These are phyloP conservation scores for Gasterosteus aculeatus DNA, from an alignment of 2,113 vertebrate species.

Conservation along the genomic window DNA sequence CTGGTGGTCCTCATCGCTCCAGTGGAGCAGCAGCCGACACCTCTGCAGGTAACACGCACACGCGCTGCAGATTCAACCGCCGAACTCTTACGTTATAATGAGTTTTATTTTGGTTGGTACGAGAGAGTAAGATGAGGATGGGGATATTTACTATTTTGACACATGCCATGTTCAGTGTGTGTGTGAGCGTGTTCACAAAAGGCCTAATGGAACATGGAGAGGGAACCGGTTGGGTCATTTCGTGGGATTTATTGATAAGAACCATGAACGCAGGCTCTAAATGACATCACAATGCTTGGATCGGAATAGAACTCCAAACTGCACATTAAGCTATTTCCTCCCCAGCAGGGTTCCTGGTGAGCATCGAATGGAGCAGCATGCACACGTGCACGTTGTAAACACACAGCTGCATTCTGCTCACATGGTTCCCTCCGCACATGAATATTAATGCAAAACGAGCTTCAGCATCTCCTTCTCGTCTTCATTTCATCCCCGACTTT, in stretches of 20 bases:
- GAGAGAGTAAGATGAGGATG: background rate
- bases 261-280: too few species aligned
- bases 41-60: conserved; percentile 86
- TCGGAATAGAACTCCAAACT: too few species aligned
- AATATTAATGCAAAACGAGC: too few species aligned
- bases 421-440: too few species aligned
- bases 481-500: background rate
- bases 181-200: too few species aligned
- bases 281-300: too few species aligned
- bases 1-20: conserved; percentile 93
- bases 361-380: too few species aligned
- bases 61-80: background rate
- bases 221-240: too few species aligned
- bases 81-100: background rate
- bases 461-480: background rate
- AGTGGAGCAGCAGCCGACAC: conserved; percentile 91
- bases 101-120: background rate
- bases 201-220: too few species aligned
- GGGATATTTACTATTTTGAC: background rate
- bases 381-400: background rate
- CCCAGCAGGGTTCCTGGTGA: too few species aligned
- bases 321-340: too few species aligned
- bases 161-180: background rate
- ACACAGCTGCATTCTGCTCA: background rate
- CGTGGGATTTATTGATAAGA: too few species aligned